Evolutionary conservation across 2,888 invertebrate genomes (phyloP).

Genomic region (Blomia tropicalis): DNA sequence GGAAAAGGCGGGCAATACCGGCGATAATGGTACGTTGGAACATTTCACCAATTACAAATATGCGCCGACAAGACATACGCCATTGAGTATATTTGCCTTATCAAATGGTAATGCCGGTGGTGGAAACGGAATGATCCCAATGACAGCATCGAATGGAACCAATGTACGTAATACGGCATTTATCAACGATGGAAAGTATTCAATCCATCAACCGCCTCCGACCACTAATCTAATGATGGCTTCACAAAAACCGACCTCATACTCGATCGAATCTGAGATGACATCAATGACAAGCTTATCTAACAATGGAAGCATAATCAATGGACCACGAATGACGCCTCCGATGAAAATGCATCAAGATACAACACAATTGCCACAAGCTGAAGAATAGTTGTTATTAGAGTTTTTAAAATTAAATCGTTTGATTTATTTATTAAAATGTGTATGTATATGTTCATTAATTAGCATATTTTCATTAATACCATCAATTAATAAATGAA

Average conservation of each 20-base stretch:
- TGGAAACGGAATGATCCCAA: not conserved
- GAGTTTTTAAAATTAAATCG: not conserved
- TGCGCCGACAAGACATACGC: constrained; percentile 21
- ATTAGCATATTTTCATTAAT: not conserved
- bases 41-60: constrained; percentile 25
- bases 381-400: not conserved
- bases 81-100: not conserved
- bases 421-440: not conserved
- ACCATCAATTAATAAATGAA: not conserved
- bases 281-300: constrained; percentile 7
- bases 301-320: not conserved
- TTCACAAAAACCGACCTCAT: not conserved
- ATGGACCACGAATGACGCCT: not conserved
- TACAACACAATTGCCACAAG: not conserved
- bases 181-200: too few species aligned
- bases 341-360: not conserved
- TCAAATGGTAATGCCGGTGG: not conserved
- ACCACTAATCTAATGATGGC: not conserved
- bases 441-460: not conserved
- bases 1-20: constrained; percentile 23
- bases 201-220: not conserved
- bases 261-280: constrained; percentile 3
- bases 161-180: not conserved
- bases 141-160: not conserved
- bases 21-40: constrained; percentile 24